Evolutionary conservation across 2,797 vertebrate genomes (phyloP), one percentile per base, ranked within the genome.

Genomic region (Micromesistius poutassou): DNA sequence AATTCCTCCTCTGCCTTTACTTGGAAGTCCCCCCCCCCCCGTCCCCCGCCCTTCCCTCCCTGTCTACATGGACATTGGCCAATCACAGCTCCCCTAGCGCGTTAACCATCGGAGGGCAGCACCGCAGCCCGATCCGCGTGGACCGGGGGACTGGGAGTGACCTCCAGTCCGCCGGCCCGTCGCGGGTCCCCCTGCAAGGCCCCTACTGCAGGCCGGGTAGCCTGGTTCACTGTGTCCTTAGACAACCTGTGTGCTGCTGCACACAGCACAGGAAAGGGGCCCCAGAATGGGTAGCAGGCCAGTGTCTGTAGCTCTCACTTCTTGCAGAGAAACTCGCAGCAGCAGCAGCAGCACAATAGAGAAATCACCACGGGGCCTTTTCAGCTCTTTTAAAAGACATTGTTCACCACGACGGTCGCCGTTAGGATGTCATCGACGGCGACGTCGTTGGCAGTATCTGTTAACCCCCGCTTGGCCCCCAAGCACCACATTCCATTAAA

Each of bases 161-260:
- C 55, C 55, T 62, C 55, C 55, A 4, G 86, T 77, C 87, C 89
- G 90, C 87, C 90, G 89, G 89, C 89, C 90, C 70, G 90, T 94
- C 93, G 87, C 87, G 87, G 82, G 78, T 90, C 93, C 94, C 93
- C 92, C 87, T 92, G 87, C 83, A 74, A 85, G 92, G 94, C 93
- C 93, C 93, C 93, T 90, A 90, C 91, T 86, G 75, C 91, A 86
- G 86, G 90, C 93, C 88, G 92, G 93, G 93, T 94, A 93, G 91
- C 91, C 92, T 88, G 91, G 94, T 94, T 94, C 93, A 94, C 89
- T 84, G 93, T 94, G 94, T 95, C 94, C 94, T 95, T 87, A 95
- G 92, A 94, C 92, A 95, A 94, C 93, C 93, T 91, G 76, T 93
- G 87, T 86, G 22, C 22, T 86, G 22, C 22, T 62, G 87, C 88